Evolutionary conservation across 2,113 vertebrate genomes (phyloP).

Genomic region (Thunnus maccoyii): DNA sequence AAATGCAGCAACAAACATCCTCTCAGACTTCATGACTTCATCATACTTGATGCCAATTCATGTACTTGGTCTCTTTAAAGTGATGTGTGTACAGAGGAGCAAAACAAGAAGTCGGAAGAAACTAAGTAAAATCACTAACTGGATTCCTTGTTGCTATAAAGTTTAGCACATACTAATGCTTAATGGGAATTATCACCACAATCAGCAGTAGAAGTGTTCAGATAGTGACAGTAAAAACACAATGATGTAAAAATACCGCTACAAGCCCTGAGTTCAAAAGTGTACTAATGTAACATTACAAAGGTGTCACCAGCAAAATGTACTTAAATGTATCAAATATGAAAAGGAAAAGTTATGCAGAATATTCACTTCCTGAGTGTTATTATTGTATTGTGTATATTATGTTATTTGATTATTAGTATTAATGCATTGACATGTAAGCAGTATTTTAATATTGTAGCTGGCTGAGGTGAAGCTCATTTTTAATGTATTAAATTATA

Average conservation of each 20-base stretch:
- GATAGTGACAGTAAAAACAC: background rate
- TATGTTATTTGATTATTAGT: background rate
- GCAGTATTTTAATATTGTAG: background rate
- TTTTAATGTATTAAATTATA: too few relatives aligned
- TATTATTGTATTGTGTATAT: background rate
- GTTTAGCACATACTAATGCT: background rate
- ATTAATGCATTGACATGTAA: background rate
- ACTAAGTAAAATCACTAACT: slow-evolving; percentile 12
- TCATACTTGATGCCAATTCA: slow-evolving; percentile 31
- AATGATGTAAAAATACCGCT: background rate
- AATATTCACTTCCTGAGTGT: background rate
- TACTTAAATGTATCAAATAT: background rate
- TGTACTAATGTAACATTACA: too few relatives aligned
- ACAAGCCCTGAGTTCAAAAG: background rate
- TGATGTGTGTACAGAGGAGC: slow-evolving; percentile 28
- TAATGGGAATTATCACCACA: background rate
- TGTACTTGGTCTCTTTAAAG: slow-evolving; percentile 41
- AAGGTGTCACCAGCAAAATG: background rate
- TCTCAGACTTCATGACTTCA: slow-evolving; percentile 49
- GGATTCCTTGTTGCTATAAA: slow-evolving; percentile 7
- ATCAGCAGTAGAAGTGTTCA: background rate
- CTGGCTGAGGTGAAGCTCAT: background rate
- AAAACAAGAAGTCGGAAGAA: slow-evolving; percentile 20
- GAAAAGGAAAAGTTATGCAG: too few relatives aligned
- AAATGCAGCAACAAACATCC: slow-evolving; percentile 63